Evolutionary conservation across 2,888 invertebrate genomes (phyloP).

Genomic region (Clanis bilineata): DNA sequence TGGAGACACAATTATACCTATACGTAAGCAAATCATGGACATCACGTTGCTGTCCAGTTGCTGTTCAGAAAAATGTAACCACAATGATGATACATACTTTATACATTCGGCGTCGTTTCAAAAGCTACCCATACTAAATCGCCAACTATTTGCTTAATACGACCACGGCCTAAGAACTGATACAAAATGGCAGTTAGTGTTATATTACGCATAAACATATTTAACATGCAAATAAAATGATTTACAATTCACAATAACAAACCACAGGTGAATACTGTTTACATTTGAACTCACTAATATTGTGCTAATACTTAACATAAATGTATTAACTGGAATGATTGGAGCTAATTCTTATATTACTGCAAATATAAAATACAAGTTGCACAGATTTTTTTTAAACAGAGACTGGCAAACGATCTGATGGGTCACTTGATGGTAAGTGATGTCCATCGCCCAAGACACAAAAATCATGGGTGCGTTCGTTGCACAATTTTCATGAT

Average conservation of each 20-base stretch:
- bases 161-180: not conserved
- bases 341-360: not conserved
- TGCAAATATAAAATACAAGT: not conserved
- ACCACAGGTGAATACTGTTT: conserved; percentile 41
- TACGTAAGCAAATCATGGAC: too few relatives aligned
- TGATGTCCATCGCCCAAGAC: too few relatives aligned
- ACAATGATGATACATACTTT: too few relatives aligned
- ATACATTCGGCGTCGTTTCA: too few relatives aligned
- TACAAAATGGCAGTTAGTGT: not conserved
- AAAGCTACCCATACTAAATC: not conserved
- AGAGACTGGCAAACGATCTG: too few relatives aligned
- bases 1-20: too few relatives aligned
- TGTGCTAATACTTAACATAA: conserved; percentile 27
- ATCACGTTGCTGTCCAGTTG: too few relatives aligned
- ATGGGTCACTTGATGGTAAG: too few relatives aligned
- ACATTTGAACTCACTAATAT: conserved; percentile 22
- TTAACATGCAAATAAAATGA: conserved; percentile 19
- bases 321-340: conserved; percentile 3
- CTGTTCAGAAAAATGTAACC: too few relatives aligned
- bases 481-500: too few relatives aligned
- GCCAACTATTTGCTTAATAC: not conserved
- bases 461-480: too few relatives aligned
- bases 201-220: conserved; percentile 6
- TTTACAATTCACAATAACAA: conserved; percentile 23
- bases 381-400: too few relatives aligned